Base-by-base conservation (phyloP, 2,888 invertebrate genomes). In the Meiosimyza decipiens region DNA sequence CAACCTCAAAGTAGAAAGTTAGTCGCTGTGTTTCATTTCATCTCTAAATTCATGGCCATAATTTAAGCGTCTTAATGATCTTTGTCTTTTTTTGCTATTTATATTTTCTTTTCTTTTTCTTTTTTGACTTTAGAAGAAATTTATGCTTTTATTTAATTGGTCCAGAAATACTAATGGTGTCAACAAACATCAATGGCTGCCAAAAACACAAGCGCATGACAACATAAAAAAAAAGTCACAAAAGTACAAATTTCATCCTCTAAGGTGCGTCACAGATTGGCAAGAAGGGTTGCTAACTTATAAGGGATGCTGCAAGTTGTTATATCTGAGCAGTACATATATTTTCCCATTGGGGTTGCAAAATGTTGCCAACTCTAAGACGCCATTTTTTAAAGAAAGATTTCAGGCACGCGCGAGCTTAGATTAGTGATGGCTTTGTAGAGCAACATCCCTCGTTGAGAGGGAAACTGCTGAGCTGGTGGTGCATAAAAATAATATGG, bases 1-100 rank as follows among this genome's bases (percentile, higher is more conserved):
- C 12, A n/a, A 22, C 65, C 22, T 28, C 80, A 75, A 76, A 81
- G 79, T 81, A 82, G 80, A 82, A 81, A 78, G 73, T 65, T 71
- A 62, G 54, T 11, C 73, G 65, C 69, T 65, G 70, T 79, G 73
- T 74, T 79, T 76, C 69, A 71, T 72, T 71, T 62, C 66, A 52
- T 51, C n/a, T 65, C 66, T 68, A 71, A 47, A 28, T 76, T 78
- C 78, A 75, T 78, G 79, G 78, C 78, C 79, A 75, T 79, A 71
- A 79, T 76, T 79, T 79, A 75, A 15, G 18, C 52, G 52, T 40
- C 54, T 66, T 66, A 52, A 54, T 54, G 66, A 15, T 65, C 28
- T 16, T 13, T 66, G 52, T 40, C 40, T 40, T 40, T 40, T 40
- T 40, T 40, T 40, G 28, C 28, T 18, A 33, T 54, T 66, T 15